Base-by-base conservation (phyloP, 2,888 invertebrate genomes). In the Drosophila quinaria region DNA sequence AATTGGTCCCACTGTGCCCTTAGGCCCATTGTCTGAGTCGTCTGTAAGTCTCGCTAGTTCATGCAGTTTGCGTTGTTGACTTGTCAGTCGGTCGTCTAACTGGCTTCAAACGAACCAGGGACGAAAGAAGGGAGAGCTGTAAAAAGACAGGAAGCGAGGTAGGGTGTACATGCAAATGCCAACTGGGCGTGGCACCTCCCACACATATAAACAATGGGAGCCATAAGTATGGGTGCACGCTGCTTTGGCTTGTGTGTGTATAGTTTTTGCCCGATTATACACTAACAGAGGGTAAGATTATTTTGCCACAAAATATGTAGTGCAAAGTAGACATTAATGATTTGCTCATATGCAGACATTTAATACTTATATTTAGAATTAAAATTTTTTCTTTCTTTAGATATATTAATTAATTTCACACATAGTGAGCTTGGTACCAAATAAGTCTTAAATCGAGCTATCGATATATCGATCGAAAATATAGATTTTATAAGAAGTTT, bases 61-160 rank as follows among this genome's bases (percentile, higher is more conserved):
- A 60, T 68, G 87, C 86, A 82, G 87, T 65, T 83, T 77, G 72
- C 62, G 69, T 65, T 87, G 87, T 87, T 81, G 74, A 76, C 89
- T 82, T 77, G 83, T 70, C 72, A 65, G 86, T 65, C 66, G 62
- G 60, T 68, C 29, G 70, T 54, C 55, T 66, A 64, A 52, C 66
- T 66, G 82, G 46, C 49, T 52, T 50, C 56, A 76, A 56, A 19
- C 59, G 31, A 25, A 55, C 11, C 10, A 2, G 15, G 25, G 25
- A 47, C 11, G 37, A 31, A 4, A 1, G n/a, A 1, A 33, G 9
- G 10, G 46, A 6, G 15, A 25, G 3, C 5, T 6, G 1, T 37
- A 13, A 37, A 1, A 17, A 11, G 10, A 5, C 11, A 10, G 13
- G 3, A n/a, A 17, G 4, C 9, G 44, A 39, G 6, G 25, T 19